A percentile compares a stretch with the other conserved stretches of the same genome.
Conservation (phyloP, 2,888 invertebrate species). For the Meganola albula region DNA sequence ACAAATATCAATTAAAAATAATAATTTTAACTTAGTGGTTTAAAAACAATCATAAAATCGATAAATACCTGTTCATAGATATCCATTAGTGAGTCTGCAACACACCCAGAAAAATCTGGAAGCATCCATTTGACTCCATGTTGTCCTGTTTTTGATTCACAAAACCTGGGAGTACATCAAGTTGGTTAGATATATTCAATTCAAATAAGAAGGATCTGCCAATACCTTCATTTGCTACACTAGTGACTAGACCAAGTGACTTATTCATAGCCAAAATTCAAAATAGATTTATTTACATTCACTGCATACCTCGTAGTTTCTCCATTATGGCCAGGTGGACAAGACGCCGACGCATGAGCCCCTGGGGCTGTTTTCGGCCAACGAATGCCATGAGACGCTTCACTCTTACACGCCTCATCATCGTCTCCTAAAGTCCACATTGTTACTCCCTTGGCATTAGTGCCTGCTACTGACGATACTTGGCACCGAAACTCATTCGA, state of each 20-base stretch:
- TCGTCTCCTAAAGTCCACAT: conserved; percentile 82
- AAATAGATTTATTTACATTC: too few relatives aligned
- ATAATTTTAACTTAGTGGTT: too few relatives aligned
- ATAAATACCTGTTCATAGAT: conserved; percentile 80
- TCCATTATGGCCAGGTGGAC: conserved; percentile 74
- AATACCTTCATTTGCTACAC: too few relatives aligned
- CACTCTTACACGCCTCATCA: conserved; percentile 66
- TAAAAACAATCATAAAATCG: neutral
- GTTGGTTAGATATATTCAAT: too few relatives aligned
- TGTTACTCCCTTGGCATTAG: conserved; percentile 74
- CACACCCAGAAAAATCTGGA: conserved; percentile 86
- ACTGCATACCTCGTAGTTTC: conserved; percentile 54
- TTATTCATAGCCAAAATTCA: too few relatives aligned
- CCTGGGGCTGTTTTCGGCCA: conserved; percentile 85
- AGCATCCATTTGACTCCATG: conserved; percentile 84
- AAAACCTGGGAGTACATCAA: conserved; percentile 62
- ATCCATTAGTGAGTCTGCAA: conserved; percentile 79
- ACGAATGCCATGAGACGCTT: conserved; percentile 74
- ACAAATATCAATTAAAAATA: too few relatives aligned
- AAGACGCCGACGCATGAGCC: conserved; percentile 75
- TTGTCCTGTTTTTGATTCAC: conserved; percentile 64
- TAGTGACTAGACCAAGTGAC: too few relatives aligned
- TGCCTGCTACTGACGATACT: conserved; percentile 75
- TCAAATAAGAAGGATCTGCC: too few relatives aligned
- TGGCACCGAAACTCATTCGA: conserved; percentile 87